Evolutionary conservation across 2,888 invertebrate genomes (phyloP), one percentile per base, ranked within the genome.

Genomic region (Drosophila rellima): DNA sequence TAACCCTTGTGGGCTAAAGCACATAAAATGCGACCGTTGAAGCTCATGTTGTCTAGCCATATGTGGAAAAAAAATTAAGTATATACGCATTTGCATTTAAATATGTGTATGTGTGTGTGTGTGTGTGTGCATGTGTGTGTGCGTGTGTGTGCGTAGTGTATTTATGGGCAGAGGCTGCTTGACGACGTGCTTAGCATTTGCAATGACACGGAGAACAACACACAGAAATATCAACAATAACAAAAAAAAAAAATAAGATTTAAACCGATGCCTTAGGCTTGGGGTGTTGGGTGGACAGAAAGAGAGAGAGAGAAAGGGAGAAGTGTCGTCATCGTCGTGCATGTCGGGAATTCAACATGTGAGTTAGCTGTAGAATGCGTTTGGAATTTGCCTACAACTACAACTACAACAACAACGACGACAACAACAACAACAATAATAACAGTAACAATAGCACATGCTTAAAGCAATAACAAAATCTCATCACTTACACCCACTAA

Each of bases 181-280:
- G 69, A 57, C 72, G 63, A 87, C 89, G 85, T 85, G 85, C 62
- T 82, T 71, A 64, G 90, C 84, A 87, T 90, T 82, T 76, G 80
- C 90, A 88, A 88, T 88, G 69, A 70, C 57, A 72, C 52, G 66
- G 51, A 66, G 54, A 60, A 70, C 52, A 60, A 11, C 47, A 42
- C 40, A 60, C 29, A 33, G 31, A 35, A 62, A 54, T 40, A 71
- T 37, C 56, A 65, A 45, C 44, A 51, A 45, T 23, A 57, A 54
- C 20, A 40, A 42, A 37, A 51, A 40, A 29, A 59, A 51, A 40
- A 29, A 59, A 51, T 23, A 55, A 35, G 31, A 35, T 51, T 29
- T 17, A 57, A 57, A 35, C 52, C 52, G 63, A 57, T 70, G 71
- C 66, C 66, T 61, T 61, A 35, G 59, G 45, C 35, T 61, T 17